These are phyloP conservation scores for Apocrypta bakeri DNA, from an alignment of 1,140 invertebrate genomes.

Conservation along the genomic window DNA sequence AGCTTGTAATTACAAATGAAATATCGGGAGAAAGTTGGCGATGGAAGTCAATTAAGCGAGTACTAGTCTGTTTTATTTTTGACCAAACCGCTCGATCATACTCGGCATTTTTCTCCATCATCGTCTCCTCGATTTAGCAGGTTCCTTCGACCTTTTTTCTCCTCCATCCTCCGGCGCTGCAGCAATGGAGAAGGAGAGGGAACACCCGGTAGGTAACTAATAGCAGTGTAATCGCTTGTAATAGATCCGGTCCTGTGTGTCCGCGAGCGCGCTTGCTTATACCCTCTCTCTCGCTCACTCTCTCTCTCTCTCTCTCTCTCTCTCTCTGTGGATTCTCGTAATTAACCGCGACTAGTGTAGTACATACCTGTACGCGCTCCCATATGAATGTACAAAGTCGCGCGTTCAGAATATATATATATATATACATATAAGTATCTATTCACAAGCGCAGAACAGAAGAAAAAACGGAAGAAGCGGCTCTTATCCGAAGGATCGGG, in stretches of 20 bases:
- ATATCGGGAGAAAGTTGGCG: conserved; percentile 1
- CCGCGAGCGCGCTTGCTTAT: conserved; percentile 43
- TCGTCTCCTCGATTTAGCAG: conserved; percentile 1
- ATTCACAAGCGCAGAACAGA: not conserved
- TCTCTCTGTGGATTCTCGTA: conserved; percentile 42
- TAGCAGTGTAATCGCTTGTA: conserved; percentile 68
- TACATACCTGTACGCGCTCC: not conserved
- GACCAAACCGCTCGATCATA: not conserved
- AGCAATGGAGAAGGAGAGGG: conserved; percentile 27
- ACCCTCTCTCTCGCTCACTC: too few species aligned
- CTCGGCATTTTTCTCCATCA: not conserved
- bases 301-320: too few species aligned
- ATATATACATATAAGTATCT: too few species aligned
- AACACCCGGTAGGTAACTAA: conserved; percentile 68
- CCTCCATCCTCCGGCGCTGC: not conserved
- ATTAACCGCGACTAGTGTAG: conserved; percentile 50
- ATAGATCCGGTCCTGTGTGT: conserved; percentile 63
- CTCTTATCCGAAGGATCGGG: not conserved
- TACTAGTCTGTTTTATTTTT: not conserved
- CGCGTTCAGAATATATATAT: too few species aligned
- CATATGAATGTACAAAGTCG: not conserved
- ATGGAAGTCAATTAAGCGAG: not conserved
- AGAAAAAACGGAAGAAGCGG: not conserved
- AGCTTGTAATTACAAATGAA: conserved; percentile 4
- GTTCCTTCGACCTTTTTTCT: not conserved